phyloP scores from a whole-genome alignment of 2,113 vertebrate species.

The Pseudorectes ferrugineus region DNA sequence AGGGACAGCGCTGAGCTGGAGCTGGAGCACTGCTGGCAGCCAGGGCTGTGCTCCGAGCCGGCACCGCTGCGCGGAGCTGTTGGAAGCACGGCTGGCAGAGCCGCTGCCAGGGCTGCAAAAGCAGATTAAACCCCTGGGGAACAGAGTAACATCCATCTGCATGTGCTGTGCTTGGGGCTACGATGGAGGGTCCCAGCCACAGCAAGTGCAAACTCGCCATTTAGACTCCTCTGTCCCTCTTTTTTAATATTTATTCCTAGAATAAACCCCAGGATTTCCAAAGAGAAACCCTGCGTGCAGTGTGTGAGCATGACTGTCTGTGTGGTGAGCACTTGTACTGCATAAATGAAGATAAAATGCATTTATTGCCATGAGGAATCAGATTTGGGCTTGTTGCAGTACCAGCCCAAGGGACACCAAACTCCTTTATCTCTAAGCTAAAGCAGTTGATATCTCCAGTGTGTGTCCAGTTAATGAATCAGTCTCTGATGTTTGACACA shows the following conservation, averaged over 20 bases:
- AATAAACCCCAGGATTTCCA: background rate
- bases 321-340: background rate
- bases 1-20: background rate
- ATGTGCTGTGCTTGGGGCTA: accelerated
- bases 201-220: background rate
- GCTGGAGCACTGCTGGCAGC: background rate
- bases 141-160: accelerated
- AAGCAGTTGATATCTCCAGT: background rate
- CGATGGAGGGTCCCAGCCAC: accelerated
- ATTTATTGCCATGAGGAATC: background rate
- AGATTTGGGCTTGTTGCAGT: background rate
- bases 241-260: background rate
- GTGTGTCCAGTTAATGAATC: background rate
- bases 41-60: background rate
- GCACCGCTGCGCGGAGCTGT: slow-evolving; percentile 52
- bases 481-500: background rate
- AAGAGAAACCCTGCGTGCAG: background rate
- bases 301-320: accelerated
- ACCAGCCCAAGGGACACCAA: background rate
- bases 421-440: background rate
- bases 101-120: background rate
- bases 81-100: background rate
- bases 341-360: background rate
- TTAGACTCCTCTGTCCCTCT: background rate
- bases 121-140: background rate